Evolutionary conservation across 37 sponge, comb jelly and placozoan genomes (phyloP).

Genomic region (Mnemiopsis leidyi): DNA sequence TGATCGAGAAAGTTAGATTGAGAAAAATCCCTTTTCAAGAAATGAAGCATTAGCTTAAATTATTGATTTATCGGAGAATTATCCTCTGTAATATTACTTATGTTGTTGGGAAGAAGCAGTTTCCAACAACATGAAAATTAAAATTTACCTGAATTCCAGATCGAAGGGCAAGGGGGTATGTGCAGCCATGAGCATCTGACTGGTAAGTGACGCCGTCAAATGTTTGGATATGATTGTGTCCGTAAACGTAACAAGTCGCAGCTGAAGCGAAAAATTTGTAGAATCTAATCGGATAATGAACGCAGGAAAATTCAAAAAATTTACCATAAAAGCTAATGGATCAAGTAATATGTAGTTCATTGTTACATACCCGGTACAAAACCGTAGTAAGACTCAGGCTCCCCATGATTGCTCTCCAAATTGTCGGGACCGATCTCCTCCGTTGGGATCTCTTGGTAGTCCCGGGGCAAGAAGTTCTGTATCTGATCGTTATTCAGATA

Average conservation of each 20-base stretch:
- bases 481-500: slow-evolving; percentile 8
- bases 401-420: background rate
- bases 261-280: too few species aligned
- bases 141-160: slow-evolving; percentile 45
- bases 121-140: too few species aligned
- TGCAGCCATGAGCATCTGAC: slow-evolving; percentile 49
- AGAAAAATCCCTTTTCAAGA: too few species aligned
- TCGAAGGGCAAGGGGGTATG: slow-evolving; percentile 27
- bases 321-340: too few species aligned
- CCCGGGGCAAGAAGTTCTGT: slow-evolving; percentile 11
- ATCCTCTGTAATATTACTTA: too few species aligned
- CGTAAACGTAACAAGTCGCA: slow-evolving; percentile 41
- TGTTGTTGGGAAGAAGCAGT: too few species aligned
- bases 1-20: background rate
- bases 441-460: slow-evolving; percentile 6
- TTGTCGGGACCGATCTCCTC: background rate
- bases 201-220: slow-evolving; percentile 43
- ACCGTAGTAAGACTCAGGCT: background rate
- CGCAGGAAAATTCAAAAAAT: too few species aligned
- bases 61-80: too few species aligned
- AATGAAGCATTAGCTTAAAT: too few species aligned
- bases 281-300: too few species aligned
- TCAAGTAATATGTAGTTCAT: too few species aligned
- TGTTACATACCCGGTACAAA: slow-evolving; percentile 20
- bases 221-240: slow-evolving; percentile 46